Base-by-base conservation (phyloP, 35 echinoderm and acorn worm species). In the Acanthaster planci region DNA sequence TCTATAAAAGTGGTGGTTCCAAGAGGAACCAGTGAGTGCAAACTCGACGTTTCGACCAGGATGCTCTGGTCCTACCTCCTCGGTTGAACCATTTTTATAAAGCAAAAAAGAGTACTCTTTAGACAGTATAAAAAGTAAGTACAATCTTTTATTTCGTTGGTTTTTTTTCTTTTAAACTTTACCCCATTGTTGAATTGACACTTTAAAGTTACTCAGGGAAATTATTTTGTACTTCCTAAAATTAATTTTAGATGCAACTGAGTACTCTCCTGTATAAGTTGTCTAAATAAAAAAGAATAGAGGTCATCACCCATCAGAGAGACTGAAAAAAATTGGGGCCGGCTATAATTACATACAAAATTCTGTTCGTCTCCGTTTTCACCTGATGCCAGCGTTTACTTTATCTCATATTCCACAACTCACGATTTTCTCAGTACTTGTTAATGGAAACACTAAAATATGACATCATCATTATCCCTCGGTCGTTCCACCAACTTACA, bases 401-500 rank as follows among this genome's bases (percentile, higher is more conserved):
- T 72, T 31, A 72, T 72, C 26, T 72, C 64, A 34, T 72, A 29
- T 72, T 72, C 64, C 64, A 72, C 23, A 72, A 72, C 64, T 72
- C 64, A 72, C 64, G 26, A 72, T 72, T 72, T 72, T 72, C 34
- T 31, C 64, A 12, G 18, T 22, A 30, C 14, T 72, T 72, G 22
- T 72, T 31, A 72, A 31, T 31, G 34, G 34, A 72, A 36, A 34
- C 64, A 72, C 64, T 72, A 72, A 72, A 72, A 72, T 12, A 47
- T 72, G 64, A 72, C 64, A 72, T 72, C 64, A 72, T 72, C 64
- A 16, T 72, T 72, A 26, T 30, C 26, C 64, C 26, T 72, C 64
- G 64, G 64, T 72, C 64, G 64, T 72, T 72, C 64, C 64, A 72
- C 64, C 64, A 72, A 72, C 64, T 72, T 72, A 72, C 64, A 72